Evolutionary conservation across 2,113 vertebrate genomes (phyloP).

Genomic region (Solenodon paradoxus): DNA sequence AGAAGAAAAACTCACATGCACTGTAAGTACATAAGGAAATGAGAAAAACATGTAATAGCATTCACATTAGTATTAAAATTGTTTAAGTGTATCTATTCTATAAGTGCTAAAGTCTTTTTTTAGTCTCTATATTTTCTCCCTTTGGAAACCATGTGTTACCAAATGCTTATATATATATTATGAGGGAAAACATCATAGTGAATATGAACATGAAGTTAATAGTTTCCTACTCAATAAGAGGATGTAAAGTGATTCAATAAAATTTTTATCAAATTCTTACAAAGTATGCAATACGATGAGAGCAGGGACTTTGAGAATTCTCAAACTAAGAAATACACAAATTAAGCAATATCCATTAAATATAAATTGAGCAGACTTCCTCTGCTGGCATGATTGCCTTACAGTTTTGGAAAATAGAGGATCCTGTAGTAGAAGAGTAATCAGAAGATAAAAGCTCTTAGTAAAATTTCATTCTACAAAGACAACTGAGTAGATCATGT

Average conservation of each 20-base stretch:
- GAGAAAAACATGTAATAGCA: neutral
- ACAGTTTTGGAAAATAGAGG: neutral
- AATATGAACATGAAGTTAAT: neutral
- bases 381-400: neutral
- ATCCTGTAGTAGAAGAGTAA: neutral
- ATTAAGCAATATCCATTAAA: conserved; percentile 22
- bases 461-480: neutral
- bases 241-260: neutral
- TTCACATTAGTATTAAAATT: neutral
- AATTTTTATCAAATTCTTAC: conserved; percentile 32
- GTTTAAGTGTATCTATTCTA: neutral
- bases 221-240: neutral
- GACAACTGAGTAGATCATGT: neutral
- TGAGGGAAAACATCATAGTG: neutral
- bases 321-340: conserved; percentile 38
- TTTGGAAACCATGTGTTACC: neutral
- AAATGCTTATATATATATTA: neutral
- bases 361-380: neutral
- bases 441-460: neutral
- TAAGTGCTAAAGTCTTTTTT: neutral
- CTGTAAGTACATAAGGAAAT: neutral
- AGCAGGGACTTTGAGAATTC: conserved; percentile 28
- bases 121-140: neutral
- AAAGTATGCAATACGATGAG: conserved; percentile 18
- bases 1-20: rapidly evolving